Percentiles rank a stretch among this genome's conserved stretches.
phyloP scores from a whole-genome alignment of 1,140 invertebrate genomes.

The Diachasma alloeum region DNA sequence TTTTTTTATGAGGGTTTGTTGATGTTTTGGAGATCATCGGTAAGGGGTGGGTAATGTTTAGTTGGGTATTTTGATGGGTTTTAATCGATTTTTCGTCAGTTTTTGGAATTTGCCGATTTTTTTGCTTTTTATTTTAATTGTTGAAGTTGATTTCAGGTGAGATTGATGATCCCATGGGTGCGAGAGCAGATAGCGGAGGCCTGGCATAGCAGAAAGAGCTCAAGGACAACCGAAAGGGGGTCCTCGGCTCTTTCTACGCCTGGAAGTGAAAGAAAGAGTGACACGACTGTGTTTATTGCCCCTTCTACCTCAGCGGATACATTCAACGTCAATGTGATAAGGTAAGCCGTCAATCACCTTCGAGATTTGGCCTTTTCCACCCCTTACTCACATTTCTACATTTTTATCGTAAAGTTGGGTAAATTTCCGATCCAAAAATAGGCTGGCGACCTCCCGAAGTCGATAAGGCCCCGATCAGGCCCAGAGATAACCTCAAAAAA shows the following conservation, averaged over 20 bases:
- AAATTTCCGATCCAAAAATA: too few species aligned
- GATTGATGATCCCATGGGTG: constrained; percentile 62
- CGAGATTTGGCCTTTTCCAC: background rate
- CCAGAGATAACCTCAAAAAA: too few species aligned
- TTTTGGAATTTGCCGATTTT: background rate
- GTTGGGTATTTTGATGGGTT: too few species aligned
- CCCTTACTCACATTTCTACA: too few species aligned
- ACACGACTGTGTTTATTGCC: constrained; percentile 36
- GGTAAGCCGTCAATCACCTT: constrained; percentile 36
- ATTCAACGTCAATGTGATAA: constrained; percentile 57
- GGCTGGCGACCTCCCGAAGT: too few species aligned
- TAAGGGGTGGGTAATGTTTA: too few species aligned
- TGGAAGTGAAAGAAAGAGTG: constrained; percentile 37
- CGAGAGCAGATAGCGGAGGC: constrained; percentile 55
- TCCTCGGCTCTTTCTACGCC: constrained; percentile 46
- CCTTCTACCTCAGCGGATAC: constrained; percentile 41
- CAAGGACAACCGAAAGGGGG: constrained; percentile 45
- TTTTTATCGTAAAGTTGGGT: too few species aligned
- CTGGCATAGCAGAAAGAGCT: constrained; percentile 58
- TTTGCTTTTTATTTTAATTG: constrained; percentile 1
- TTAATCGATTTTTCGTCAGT: background rate
- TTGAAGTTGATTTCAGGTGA: constrained; percentile 36
- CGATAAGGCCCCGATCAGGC: too few species aligned
- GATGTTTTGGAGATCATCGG: too few species aligned
- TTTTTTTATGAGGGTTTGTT: too few species aligned